Evolutionary conservation across 2,888 invertebrate genomes (phyloP).

Genomic region (Pachydiplax longipennis): DNA sequence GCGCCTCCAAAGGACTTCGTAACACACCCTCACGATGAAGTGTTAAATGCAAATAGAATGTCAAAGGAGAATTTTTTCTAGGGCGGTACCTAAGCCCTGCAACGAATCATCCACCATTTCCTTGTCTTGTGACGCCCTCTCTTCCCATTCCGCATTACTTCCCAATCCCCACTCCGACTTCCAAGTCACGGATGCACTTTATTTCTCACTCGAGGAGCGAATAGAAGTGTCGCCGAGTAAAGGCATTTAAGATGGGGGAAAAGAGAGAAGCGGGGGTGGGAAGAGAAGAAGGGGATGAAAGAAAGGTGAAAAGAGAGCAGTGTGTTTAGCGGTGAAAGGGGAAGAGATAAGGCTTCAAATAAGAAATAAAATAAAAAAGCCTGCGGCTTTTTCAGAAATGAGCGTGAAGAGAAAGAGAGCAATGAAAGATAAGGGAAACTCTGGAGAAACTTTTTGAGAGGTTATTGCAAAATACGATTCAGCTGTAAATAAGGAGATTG

Average conservation of each 20-base stretch:
- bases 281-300: neutral
- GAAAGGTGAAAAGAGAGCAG: neutral
- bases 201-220: constrained; percentile 29
- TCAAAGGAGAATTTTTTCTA: neutral
- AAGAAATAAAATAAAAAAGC: neutral
- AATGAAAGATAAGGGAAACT: neutral
- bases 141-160: neutral
- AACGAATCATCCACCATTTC: neutral
- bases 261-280: constrained; percentile 25
- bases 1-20: neutral
- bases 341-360: neutral
- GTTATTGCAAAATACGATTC: neutral
- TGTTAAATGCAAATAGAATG: neutral
- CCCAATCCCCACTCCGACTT: constrained; percentile 40
- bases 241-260: constrained; percentile 31
- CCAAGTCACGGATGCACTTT: constrained; percentile 44
- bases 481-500: neutral
- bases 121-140: neutral
- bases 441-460: neutral
- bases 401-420: neutral
- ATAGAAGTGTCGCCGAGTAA: constrained; percentile 33
- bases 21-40: neutral
- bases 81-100: neutral
- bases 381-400: neutral
- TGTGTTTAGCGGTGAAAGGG: neutral